Evolutionary conservation across 2,797 vertebrate species (phyloP).

Genomic region (Emys orbicularis): DNA sequence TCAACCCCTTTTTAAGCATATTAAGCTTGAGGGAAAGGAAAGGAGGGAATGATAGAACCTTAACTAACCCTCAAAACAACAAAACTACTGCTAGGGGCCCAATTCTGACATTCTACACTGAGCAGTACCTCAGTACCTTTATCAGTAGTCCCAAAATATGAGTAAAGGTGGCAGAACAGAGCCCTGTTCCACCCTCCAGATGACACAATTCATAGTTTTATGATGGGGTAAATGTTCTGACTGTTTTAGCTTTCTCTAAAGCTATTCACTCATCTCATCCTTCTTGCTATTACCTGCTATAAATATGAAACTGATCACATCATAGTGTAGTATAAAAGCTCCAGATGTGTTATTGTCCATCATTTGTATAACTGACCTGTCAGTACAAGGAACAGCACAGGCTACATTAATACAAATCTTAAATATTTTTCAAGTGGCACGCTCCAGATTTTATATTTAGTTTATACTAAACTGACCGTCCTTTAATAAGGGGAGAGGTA

Average conservation of each 20-base stretch:
- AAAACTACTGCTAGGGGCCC: neutral
- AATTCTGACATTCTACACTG: neutral
- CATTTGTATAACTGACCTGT: neutral
- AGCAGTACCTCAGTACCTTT: neutral
- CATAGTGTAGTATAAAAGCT: too few relatives aligned
- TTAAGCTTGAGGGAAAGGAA: neutral
- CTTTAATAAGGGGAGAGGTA: neutral
- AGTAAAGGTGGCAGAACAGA: neutral
- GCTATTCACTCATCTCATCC: neutral
- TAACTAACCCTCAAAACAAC: neutral
- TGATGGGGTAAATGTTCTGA: neutral
- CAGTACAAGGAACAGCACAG: neutral
- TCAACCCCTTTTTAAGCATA: neutral
- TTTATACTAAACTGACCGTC: neutral
- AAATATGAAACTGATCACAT: neutral
- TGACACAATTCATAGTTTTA: neutral
- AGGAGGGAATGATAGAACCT: neutral
- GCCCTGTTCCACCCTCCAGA: neutral
- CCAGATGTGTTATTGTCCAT: neutral
- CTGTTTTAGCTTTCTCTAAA: too few relatives aligned
- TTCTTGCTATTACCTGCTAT: neutral
- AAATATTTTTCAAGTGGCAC: neutral
- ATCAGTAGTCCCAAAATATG: rapidly evolving
- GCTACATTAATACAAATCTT: neutral
- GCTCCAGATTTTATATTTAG: neutral